Evolutionary conservation across 2,113 vertebrate genomes (phyloP).

Genomic region (Rhinogobius similis): DNA sequence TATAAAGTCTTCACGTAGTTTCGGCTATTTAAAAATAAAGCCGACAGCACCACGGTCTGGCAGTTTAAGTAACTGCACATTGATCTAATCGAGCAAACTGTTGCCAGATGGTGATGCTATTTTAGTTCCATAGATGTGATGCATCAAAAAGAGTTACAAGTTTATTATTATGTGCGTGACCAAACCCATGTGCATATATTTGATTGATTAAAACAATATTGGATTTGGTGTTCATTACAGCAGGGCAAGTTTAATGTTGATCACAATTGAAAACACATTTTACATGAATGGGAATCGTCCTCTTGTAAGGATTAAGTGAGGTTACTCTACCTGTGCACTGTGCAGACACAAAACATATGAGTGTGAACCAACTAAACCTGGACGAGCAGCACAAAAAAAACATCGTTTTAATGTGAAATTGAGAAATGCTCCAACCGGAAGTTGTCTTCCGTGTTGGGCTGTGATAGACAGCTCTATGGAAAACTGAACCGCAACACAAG

Average conservation of each 20-base stretch:
- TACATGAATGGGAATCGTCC: not conserved
- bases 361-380: not conserved
- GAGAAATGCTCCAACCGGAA: conserved; percentile 33
- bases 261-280: not conserved
- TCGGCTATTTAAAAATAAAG: not conserved
- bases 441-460: not conserved
- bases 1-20: not conserved
- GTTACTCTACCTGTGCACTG: not conserved
- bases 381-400: not conserved
- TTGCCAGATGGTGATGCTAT: not conserved
- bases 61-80: not conserved
- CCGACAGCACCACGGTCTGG: conserved; percentile 16
- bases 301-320: not conserved
- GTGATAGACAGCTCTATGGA: not conserved
- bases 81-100: not conserved
- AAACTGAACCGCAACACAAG: conserved; percentile 21
- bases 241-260: not conserved
- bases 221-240: no score
- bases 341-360: not conserved
- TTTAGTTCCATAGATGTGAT: not conserved
- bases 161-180: not conserved
- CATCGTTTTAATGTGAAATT: not conserved
- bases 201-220: no score
- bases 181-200: no score
- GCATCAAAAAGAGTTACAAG: not conserved